Percentiles rank a stretch among this genome's conserved stretches.
phyloP scores from a whole-genome alignment of 2,113 vertebrate species.

The Channa argus region DNA sequence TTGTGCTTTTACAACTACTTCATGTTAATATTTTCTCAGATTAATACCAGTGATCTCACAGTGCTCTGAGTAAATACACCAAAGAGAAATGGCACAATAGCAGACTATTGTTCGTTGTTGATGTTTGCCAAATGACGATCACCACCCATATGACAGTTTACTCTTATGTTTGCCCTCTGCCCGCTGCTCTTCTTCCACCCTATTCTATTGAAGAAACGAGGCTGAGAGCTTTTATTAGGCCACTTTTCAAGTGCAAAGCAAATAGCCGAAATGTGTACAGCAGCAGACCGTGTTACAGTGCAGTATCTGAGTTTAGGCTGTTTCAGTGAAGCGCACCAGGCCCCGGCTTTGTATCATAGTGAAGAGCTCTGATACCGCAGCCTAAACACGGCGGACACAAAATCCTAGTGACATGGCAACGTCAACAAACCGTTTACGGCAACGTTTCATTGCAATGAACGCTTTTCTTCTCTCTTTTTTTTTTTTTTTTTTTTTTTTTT shows the following conservation, averaged over 20 bases:
- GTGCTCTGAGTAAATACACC: not conserved
- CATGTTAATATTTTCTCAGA: not conserved
- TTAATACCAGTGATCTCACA: not conserved
- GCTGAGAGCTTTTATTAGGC: not conserved
- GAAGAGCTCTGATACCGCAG: conserved; percentile 54
- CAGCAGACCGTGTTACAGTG: not conserved
- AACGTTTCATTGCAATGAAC: not conserved
- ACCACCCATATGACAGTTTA: not conserved
- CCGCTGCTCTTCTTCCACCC: conserved; percentile 24
- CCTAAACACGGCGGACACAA: conserved; percentile 42
- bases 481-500: too few species aligned
- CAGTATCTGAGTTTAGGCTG: not conserved
- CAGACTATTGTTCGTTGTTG: not conserved
- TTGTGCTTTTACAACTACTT: not conserved
- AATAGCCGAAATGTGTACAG: not conserved
- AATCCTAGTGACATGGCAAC: conserved; percentile 47
- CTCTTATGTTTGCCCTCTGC: not conserved
- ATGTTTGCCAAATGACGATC: not conserved
- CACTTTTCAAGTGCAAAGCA: not conserved
- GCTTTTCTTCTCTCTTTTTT: too few species aligned
- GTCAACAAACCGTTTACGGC: conserved; percentile 52
- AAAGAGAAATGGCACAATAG: not conserved
- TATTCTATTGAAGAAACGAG: not conserved
- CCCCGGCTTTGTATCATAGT: conserved; percentile 40
- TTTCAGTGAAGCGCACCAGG: not conserved